phyloP scores from a whole-genome alignment of 2,113 vertebrate genomes.

The Athene cunicularia region DNA sequence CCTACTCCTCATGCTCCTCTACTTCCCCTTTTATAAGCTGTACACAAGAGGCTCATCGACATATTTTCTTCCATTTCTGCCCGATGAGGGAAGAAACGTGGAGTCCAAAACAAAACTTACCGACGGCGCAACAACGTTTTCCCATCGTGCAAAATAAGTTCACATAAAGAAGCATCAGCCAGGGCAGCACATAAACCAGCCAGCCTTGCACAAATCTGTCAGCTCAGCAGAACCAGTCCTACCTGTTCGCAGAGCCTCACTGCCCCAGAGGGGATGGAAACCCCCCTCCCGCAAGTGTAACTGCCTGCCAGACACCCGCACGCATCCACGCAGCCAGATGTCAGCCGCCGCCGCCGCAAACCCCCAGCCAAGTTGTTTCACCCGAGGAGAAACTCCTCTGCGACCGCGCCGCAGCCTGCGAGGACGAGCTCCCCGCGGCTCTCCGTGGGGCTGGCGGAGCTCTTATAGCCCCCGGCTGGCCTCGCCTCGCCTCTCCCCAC shows the following conservation, averaged over 20 bases:
- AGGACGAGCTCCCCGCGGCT: neutral
- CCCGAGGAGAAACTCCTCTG: neutral
- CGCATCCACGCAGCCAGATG: rapidly evolving
- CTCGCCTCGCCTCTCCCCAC: neutral
- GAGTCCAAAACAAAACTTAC: neutral
- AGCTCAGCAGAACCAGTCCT: constrained; percentile 38
- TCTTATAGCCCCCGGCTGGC: neutral
- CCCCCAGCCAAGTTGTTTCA: neutral
- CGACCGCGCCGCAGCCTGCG: neutral
- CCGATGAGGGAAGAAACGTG: rapidly evolving
- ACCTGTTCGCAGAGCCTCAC: constrained; percentile 11
- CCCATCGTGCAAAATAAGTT: neutral
- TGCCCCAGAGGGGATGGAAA: neutral
- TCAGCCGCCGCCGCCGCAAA: neutral
- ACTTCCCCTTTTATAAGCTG: neutral
- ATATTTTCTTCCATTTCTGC: neutral
- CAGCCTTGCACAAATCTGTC: neutral
- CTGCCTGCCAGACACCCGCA: neutral
- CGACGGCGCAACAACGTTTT: rapidly evolving
- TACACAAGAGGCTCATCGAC: neutral
- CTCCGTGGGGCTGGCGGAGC: neutral
- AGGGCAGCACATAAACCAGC: neutral
- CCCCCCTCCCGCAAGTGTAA: rapidly evolving
- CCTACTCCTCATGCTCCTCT: neutral
- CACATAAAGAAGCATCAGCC: neutral